Conservation (phyloP, 2,888 invertebrate species). For the Chrysomela aeneicollis region DNA sequence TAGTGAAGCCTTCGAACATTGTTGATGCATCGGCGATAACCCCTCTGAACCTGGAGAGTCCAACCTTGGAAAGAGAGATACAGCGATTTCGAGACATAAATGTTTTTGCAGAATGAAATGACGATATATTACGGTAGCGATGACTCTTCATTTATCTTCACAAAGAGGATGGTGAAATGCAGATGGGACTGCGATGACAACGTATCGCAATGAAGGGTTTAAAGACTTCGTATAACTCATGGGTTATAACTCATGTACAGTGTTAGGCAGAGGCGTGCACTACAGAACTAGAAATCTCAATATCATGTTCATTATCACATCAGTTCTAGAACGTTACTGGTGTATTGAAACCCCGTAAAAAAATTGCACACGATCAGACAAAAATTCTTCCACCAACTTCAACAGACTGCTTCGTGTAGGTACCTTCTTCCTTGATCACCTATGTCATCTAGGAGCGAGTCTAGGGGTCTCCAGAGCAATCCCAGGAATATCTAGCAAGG, state of each 20-base stretch:
- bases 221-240: slow-evolving; percentile 7
- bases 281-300: too few species aligned
- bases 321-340: too few species aligned
- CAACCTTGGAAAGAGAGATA: slow-evolving; percentile 12
- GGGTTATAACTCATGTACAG: too few species aligned
- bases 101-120: slow-evolving; percentile 17
- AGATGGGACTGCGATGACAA: slow-evolving; percentile 12
- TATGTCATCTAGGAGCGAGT: too few species aligned
- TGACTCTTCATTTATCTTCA: slow-evolving; percentile 25
- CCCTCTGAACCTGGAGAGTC: neutral
- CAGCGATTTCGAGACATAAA: slow-evolving; percentile 6
- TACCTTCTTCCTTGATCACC: too few species aligned
- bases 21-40: neutral
- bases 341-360: too few species aligned
- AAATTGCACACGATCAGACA: too few species aligned
- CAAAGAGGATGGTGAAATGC: neutral
- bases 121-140: slow-evolving; percentile 30
- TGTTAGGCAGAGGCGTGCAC: slow-evolving; percentile 3
- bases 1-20: neutral
- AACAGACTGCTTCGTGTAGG: too few species aligned
- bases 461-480: too few species aligned
- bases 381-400: too few species aligned
- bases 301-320: too few species aligned
- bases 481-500: too few species aligned
- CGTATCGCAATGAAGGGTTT: slow-evolving; percentile 4